Evolutionary conservation across 2,797 vertebrate genomes (phyloP).

Genomic region (Poeciliopsis turneri): DNA sequence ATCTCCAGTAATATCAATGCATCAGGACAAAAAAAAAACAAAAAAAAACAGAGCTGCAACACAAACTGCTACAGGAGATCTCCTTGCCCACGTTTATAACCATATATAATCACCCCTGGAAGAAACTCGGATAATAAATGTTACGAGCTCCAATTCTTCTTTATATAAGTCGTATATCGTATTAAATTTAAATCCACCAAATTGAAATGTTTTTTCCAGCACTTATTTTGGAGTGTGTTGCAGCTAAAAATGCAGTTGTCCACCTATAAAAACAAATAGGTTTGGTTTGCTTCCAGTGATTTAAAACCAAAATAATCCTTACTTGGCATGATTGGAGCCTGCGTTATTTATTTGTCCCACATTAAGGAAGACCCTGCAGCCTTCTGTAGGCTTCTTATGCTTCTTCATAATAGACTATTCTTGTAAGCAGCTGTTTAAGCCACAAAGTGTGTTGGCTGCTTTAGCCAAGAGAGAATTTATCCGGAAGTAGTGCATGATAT

Average conservation of each 20-base stretch:
- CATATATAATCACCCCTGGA: not conserved
- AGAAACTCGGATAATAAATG: not conserved
- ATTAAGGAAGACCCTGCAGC: not conserved
- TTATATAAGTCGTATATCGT: not conserved
- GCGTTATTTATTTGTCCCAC: not conserved
- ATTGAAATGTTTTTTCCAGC: not conserved
- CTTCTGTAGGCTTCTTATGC: not conserved
- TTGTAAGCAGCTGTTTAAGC: not conserved
- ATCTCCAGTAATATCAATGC: not conserved
- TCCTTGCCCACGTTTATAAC: not conserved
- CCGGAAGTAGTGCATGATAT: constrained; percentile 3
- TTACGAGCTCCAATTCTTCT: not conserved
- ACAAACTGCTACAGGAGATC: not conserved
- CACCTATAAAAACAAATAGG: not conserved
- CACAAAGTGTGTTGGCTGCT: constrained; percentile 1
- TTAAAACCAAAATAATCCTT: not conserved
- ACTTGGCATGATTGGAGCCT: not conserved
- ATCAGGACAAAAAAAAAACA: not conserved
- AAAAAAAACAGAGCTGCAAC: not conserved
- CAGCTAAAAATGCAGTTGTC: not conserved
- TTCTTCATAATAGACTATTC: not conserved
- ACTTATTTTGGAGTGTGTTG: not conserved
- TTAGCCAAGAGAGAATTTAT: constrained; percentile 9
- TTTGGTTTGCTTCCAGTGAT: not conserved
- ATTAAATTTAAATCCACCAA: not conserved